Percentiles rank a stretch among this genome's conserved stretches.
phyloP scores from a whole-genome alignment of 2,888 invertebrate genomes.

The Melitaea athalia region DNA sequence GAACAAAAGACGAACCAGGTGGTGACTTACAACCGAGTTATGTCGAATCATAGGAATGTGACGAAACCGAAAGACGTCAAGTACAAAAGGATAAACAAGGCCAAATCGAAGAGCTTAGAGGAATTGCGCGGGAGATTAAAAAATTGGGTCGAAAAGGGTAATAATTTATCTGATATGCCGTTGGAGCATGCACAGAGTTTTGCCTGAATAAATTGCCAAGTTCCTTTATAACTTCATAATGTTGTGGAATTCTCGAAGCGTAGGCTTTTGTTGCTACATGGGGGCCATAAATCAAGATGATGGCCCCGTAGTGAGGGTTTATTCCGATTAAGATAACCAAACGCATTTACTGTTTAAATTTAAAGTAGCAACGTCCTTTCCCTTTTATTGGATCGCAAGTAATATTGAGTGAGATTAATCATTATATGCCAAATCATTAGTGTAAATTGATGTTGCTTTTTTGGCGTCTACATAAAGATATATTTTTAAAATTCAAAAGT shows the following conservation, averaged over 20 bases:
- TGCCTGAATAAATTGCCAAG: conserved; percentile 75
- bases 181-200: conserved; percentile 86
- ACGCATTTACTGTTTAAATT: conserved; percentile 30
- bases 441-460: conserved; percentile 25
- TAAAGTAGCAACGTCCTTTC: conserved; percentile 13
- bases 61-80: conserved; percentile 96
- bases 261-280: conserved; percentile 16
- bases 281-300: conserved; percentile 20
- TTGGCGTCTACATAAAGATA: conserved; percentile 19
- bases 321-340: conserved; percentile 20
- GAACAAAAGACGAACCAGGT: conserved; percentile 81
- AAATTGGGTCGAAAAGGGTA: conserved; percentile 93
- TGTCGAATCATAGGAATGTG: conserved; percentile 94
- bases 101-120: conserved; percentile 93
- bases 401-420: conserved; percentile 33
- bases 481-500: conserved; percentile 27
- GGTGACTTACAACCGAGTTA: conserved; percentile 91
- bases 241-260: conserved; percentile 25
- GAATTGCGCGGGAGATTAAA: conserved; percentile 91
- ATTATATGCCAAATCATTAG: conserved; percentile 36
- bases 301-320: conserved; percentile 13
- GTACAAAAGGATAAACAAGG: conserved; percentile 94
- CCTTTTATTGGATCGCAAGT: conserved; percentile 9
- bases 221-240: conserved; percentile 36
- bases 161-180: conserved; percentile 85